Conservation (phyloP, 2,797 vertebrate genomes). For the Anableps anableps region DNA sequence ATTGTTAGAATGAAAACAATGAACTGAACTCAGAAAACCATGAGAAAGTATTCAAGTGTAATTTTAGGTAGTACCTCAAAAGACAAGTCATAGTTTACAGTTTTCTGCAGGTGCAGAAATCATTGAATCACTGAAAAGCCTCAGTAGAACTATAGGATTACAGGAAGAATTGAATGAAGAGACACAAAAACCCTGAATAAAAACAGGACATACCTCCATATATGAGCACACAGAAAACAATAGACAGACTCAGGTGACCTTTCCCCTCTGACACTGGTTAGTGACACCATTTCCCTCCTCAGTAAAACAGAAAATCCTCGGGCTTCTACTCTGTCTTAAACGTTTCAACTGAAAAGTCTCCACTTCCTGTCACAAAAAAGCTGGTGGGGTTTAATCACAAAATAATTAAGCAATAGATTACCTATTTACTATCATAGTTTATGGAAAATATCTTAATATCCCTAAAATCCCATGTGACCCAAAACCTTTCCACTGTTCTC, state of each 20-base stretch:
- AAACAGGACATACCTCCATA: conserved; percentile 37
- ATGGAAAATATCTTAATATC: conserved; percentile 24
- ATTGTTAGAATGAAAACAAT: background rate
- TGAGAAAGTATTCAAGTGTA: background rate
- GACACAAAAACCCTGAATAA: background rate
- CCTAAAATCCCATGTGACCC: conserved; percentile 55
- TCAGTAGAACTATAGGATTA: conserved; percentile 1
- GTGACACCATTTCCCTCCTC: conserved; percentile 52
- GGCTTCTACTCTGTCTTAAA: conserved; percentile 7
- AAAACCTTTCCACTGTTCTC: conserved; percentile 63
- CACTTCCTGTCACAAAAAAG: background rate
- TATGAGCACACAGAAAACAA: conserved; percentile 41
- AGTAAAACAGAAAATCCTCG: conserved; percentile 26
- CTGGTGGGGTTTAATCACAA: background rate
- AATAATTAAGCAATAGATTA: background rate
- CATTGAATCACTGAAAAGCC: background rate
- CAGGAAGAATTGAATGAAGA: conserved; percentile 9
- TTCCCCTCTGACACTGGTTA: conserved; percentile 60
- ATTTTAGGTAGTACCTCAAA: background rate
- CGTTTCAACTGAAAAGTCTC: background rate
- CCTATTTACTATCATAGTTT: conserved; percentile 32
- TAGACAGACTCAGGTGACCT: conserved; percentile 31
- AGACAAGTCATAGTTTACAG: background rate
- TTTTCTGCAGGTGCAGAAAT: background rate
- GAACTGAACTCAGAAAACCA: background rate